phyloP scores from a whole-genome alignment of 2,797 vertebrate genomes.

The Poecilia gillii region DNA sequence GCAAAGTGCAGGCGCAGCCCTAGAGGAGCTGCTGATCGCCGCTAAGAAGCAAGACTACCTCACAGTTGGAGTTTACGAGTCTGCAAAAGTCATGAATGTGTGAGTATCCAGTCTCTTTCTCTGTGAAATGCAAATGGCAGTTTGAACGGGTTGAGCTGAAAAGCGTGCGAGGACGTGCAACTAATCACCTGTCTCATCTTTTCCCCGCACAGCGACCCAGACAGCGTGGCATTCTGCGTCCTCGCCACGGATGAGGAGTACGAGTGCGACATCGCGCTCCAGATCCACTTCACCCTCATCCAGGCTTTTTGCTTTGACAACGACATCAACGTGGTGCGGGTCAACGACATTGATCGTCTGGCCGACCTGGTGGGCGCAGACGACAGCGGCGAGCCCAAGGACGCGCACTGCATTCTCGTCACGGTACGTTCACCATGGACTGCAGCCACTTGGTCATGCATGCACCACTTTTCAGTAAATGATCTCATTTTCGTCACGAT shows the following conservation, averaged over 20 bases:
- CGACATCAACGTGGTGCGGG: conserved; percentile 94
- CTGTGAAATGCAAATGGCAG: accelerated
- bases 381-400: conserved; percentile 87
- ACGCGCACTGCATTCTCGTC: conserved; percentile 96
- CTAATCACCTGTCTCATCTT: conserved; percentile 18
- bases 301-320: conserved; percentile 99
- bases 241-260: conserved; percentile 93
- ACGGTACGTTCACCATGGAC: conserved; percentile 84
- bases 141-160: neutral
- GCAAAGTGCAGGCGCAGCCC: conserved; percentile 90
- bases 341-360: conserved; percentile 89
- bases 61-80: conserved; percentile 96
- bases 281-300: conserved; percentile 98
- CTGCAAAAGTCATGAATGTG: conserved; percentile 98
- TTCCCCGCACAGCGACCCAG: conserved; percentile 86
- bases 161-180: neutral
- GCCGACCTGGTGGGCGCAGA: conserved; percentile 87
- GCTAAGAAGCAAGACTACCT: conserved; percentile 93
- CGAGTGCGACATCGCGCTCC: conserved; percentile 94
- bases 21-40: conserved; percentile 91
- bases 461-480: conserved; percentile 17
- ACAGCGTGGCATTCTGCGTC: conserved; percentile 95
- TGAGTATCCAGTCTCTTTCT: conserved; percentile 79
- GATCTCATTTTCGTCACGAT: conserved; percentile 14
- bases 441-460: conserved; percentile 54